A percentile compares a stretch with the other conserved stretches of the same genome.
Evolutionary conservation across 2,113 vertebrate genomes (phyloP).

Genomic region (Maccullochella peelii): DNA sequence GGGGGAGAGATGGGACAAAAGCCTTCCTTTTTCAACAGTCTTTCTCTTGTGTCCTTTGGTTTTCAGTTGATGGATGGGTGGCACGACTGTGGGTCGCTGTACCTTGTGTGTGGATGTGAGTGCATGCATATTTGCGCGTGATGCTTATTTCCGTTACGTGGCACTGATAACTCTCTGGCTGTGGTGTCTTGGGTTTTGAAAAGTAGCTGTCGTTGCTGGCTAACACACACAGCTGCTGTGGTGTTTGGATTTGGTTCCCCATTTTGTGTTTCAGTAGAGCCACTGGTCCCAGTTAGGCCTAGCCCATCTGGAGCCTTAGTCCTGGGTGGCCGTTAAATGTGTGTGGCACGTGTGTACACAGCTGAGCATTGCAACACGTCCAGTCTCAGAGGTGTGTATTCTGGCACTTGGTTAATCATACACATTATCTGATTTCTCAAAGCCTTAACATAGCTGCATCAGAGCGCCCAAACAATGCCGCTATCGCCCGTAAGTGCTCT

Average conservation of each 20-base stretch:
- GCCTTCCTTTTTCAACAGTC: constrained; percentile 32
- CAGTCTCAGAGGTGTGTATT: constrained; percentile 38
- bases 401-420: constrained; percentile 47
- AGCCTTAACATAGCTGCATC: constrained; percentile 46
- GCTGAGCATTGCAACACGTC: constrained; percentile 66
- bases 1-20: constrained; percentile 34
- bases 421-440: constrained; percentile 60
- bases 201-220: background rate
- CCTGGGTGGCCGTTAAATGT: constrained; percentile 67
- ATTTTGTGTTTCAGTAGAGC: constrained; percentile 56
- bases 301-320: constrained; percentile 71
- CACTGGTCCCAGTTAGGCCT: constrained; percentile 60
- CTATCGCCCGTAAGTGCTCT: constrained; percentile 31
- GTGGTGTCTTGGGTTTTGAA: constrained; percentile 29
- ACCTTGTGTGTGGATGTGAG: background rate
- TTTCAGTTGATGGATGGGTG: constrained; percentile 58
- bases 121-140: background rate
- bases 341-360: constrained; percentile 60
- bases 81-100: constrained; percentile 42
- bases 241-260: constrained; percentile 52
- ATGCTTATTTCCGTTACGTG: constrained; percentile 1
- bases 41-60: constrained; percentile 49
- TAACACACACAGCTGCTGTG: constrained; percentile 50
- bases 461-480: constrained; percentile 17
- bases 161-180: constrained; percentile 33